Evolutionary conservation across 2,888 invertebrate species (phyloP), one percentile per base, ranked within the genome.

Genomic region (Himalopsyche anomala): DNA sequence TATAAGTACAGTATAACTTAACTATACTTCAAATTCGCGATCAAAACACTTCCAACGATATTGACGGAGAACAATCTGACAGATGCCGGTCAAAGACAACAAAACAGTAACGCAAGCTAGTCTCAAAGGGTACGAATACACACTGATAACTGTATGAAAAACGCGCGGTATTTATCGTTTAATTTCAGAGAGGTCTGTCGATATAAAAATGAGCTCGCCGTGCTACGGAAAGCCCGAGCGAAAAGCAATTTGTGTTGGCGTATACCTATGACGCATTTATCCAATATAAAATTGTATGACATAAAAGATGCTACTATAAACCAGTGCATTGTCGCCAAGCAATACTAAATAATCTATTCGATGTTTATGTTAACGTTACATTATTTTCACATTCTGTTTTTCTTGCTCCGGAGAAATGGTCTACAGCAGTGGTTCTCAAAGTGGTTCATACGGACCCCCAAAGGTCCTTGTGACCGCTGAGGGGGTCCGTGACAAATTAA

Each of bases 61-160:
- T 74, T 38, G 28, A 38, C 38, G 15, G 12, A 38, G 11, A 51
- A 36, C 74, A 38, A 74, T 12, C 38, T 74, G 74, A 74, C 74
- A 74, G 74, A 74, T 74, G 36, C 36, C 74, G 74, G 36, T 74
- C 74, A 36, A 12, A 74, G 74, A n/a, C 19, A 4, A 74, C 36
- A 15, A 12, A 38, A 15, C 36, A 36, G 74, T 36, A 74, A 74
- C 74, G 15, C 74, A 11, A 74, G 36, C 74, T 74, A 12, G 12
- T 36, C 38, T 38, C 11, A 19, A 74, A 36, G 38, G 11, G 38
- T 38, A 36, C 38, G 74, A 74, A 74, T 12, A 74, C 38, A 36
- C 74, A 74, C 38, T 74, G 74, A 74, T 12, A 36, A 19, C 36
- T 74, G 38, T 36, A 74, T 36, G 36, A 74, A 74, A 36, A 28